phyloP scores from a whole-genome alignment of 2,888 invertebrate species.

The Macrophya annulata region DNA sequence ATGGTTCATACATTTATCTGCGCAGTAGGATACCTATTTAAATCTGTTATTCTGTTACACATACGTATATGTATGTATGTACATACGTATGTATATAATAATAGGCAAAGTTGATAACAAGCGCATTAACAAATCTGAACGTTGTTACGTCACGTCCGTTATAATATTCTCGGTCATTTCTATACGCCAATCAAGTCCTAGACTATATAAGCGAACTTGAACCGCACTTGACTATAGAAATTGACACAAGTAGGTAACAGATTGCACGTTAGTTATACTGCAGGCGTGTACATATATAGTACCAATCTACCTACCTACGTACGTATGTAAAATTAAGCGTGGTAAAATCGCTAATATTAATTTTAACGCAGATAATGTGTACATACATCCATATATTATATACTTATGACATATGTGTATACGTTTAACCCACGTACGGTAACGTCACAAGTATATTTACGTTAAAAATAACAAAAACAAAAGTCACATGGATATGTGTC shows the following conservation, averaged over 20 bases:
- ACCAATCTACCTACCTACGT: no score
- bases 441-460: slow-evolving; percentile 2
- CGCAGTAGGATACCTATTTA: background rate
- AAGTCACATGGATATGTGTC: background rate
- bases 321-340: background rate
- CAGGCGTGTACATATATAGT: no score
- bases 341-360: background rate
- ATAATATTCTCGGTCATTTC: background rate
- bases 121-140: slow-evolving; percentile 40
- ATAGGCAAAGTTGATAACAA: background rate
- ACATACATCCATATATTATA: background rate
- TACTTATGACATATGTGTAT: no score
- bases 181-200: slow-evolving; percentile 24
- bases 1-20: background rate
- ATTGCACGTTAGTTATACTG: background rate
- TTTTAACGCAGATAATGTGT: background rate
- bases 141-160: slow-evolving; percentile 38
- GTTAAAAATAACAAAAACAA: background rate
- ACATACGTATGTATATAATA: background rate
- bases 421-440: no score
- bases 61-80: background rate
- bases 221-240: slow-evolving; percentile 22
- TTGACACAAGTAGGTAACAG: background rate
- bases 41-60: background rate
- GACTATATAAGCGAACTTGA: slow-evolving; percentile 1